phyloP scores from a whole-genome alignment of 2,113 vertebrate genomes.

The Nibea coibor region DNA sequence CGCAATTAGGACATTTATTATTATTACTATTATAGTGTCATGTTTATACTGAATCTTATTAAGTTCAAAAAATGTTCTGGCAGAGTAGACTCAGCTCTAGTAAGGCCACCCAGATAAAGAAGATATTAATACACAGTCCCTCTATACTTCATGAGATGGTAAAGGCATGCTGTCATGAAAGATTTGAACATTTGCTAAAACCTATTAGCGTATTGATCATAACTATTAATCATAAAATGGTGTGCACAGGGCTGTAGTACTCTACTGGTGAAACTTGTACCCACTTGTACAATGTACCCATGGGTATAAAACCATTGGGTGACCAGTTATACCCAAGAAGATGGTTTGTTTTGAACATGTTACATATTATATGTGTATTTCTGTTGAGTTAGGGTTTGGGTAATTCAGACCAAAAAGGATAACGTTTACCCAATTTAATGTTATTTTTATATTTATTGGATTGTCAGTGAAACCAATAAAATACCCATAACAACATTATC shows the following conservation, averaged over 20 bases:
- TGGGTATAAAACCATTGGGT: no score
- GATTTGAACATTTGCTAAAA: neutral
- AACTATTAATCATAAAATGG: neutral
- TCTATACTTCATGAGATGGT: neutral
- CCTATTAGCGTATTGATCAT: neutral
- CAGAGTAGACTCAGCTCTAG: neutral
- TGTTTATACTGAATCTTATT: conserved; percentile 7
- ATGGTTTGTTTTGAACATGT: no score
- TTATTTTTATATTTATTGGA: neutral
- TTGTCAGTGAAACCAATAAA: neutral
- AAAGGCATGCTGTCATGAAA: neutral
- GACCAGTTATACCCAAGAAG: no score
- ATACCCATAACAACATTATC: neutral
- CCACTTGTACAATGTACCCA: no score
- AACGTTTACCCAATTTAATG: neutral
- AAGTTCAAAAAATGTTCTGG: conserved; percentile 13
- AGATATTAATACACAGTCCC: neutral
- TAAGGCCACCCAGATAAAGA: conserved; percentile 5
- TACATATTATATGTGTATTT: no score
- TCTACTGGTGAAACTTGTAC: no score
- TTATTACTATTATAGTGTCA: conserved; percentile 13
- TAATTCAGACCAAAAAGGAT: neutral
- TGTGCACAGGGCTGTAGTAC: neutral
- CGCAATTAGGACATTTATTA: conserved; percentile 15
- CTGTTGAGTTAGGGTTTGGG: no score